Evolutionary conservation across 2,888 invertebrate species (phyloP), one percentile per base, ranked within the genome.

Genomic region (Dryococelus australis): DNA sequence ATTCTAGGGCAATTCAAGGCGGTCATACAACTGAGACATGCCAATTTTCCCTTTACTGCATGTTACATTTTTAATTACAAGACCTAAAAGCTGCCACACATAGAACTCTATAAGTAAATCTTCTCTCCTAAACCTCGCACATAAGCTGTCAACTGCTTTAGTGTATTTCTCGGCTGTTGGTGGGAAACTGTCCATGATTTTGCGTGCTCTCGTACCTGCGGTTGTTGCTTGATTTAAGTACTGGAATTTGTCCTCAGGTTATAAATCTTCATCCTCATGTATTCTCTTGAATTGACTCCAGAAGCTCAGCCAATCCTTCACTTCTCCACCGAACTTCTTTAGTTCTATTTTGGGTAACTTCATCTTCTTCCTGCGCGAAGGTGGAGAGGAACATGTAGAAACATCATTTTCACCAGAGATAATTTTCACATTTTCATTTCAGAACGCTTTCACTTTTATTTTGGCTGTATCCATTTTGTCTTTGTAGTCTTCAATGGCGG

Each of bases 221-320:
- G 80, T 87, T 80, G 89, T 89, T 0, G 88, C 81, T 43, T 90
- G 89, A 24, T 90, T 86, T 27, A 91, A 85, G 85, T 90, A 90
- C 24, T 90, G 89, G 65, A 91, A 90, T 86, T 90, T 90, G 43
- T 90, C n/a, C n/a, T n/a, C n/a, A n/a, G n/a, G n/a, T n/a, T n/a
- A n/a, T n/a, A n/a, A n/a, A n/a, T n/a, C 89, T 86, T 89, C 89
- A 16, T 65, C 65, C 16, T 24, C 65, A 83, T 91, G 86, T 28
- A 91, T 90, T 86, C 90, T 90, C 51, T 86, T 51, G 85, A 90
- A 90, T 53, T 90, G 90, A 4, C 89, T 87, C 90, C 90, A 91
- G 85, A 90, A 91, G 0, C 85, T 86, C 27, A 91, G 87, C 83
- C 28, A 28, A 83, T 83, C 83, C 20, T 83, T 83, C 13, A 83